A percentile compares a stretch with the other conserved stretches of the same genome.
These are phyloP conservation scores for Apteryx mantelli DNA, from an alignment of 2,113 vertebrate species.

Conservation along the genomic window DNA sequence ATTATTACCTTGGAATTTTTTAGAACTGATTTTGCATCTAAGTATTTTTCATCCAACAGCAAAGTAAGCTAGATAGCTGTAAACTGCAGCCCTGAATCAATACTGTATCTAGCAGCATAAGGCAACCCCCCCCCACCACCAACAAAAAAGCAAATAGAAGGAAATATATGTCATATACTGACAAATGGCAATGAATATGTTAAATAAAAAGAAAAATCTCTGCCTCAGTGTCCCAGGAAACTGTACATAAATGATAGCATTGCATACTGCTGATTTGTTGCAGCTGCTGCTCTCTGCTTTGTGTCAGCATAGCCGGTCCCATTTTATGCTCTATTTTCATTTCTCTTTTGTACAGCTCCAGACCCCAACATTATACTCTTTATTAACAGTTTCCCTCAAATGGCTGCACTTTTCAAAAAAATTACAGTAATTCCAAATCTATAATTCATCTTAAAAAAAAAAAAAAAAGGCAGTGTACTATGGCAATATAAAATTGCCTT, in stretches of 20 bases:
- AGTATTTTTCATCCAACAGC: background rate
- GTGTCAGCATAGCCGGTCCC: background rate
- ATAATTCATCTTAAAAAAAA: background rate
- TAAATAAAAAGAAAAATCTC: constrained; percentile 13
- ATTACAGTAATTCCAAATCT: constrained; percentile 12
- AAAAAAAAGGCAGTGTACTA: background rate
- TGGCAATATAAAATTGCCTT: constrained; percentile 1
- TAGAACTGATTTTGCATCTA: background rate
- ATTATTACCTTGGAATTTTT: background rate
- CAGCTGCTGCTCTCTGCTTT: constrained; percentile 23
- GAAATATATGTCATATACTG: background rate
- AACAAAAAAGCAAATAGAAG: background rate
- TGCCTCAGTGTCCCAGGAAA: constrained; percentile 46
- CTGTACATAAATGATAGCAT: background rate
- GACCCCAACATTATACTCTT: background rate
- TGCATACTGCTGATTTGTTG: constrained; percentile 6
- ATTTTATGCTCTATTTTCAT: background rate
- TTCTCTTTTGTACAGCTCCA: background rate
- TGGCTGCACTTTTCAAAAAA: constrained; percentile 1
- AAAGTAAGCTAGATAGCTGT: background rate
- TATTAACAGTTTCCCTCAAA: constrained; percentile 2
- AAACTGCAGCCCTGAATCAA: background rate
- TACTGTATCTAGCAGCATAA: background rate
- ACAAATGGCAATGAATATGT: constrained; percentile 6
- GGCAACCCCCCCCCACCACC: background rate